Evolutionary conservation across 2,113 vertebrate species (phyloP).

Genomic region (Brachypteracias leptosomus): DNA sequence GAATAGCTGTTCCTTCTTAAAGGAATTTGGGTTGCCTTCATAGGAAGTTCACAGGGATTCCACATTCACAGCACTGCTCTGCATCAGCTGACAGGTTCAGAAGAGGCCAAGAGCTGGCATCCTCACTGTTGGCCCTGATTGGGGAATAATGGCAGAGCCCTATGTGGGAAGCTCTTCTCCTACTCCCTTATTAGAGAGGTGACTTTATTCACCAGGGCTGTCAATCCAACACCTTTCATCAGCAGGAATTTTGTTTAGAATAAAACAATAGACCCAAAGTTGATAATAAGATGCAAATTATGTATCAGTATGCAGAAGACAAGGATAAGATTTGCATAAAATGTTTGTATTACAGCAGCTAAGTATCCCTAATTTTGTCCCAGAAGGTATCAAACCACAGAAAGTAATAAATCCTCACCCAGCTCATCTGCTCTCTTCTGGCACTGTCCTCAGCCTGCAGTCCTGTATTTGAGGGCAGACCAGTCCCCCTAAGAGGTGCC

Average conservation of each 20-base stretch:
- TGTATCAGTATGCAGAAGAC: conserved; percentile 27
- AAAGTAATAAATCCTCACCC: background rate
- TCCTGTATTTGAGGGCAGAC: background rate
- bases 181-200: background rate
- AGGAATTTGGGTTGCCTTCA: background rate
- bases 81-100: background rate
- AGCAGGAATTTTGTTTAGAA: conserved; percentile 28
- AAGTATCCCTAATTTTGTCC: conserved; percentile 11
- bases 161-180: background rate
- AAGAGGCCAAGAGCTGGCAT: background rate
- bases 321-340: conserved; percentile 51
- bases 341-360: conserved; percentile 7
- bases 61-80: background rate
- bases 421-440: background rate
- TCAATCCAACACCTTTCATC: conserved; percentile 23
- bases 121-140: background rate
- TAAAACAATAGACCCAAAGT: conserved; percentile 19
- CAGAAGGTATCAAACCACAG: background rate
- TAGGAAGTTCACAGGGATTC: background rate
- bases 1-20: background rate
- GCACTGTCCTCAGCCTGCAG: background rate
- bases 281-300: conserved; percentile 57
- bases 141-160: background rate
- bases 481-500: background rate
- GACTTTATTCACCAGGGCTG: background rate